Percentiles rank a stretch among this genome's conserved stretches.
Conservation (phyloP, 2,113 vertebrate species). For the Oriolus oriolus region DNA sequence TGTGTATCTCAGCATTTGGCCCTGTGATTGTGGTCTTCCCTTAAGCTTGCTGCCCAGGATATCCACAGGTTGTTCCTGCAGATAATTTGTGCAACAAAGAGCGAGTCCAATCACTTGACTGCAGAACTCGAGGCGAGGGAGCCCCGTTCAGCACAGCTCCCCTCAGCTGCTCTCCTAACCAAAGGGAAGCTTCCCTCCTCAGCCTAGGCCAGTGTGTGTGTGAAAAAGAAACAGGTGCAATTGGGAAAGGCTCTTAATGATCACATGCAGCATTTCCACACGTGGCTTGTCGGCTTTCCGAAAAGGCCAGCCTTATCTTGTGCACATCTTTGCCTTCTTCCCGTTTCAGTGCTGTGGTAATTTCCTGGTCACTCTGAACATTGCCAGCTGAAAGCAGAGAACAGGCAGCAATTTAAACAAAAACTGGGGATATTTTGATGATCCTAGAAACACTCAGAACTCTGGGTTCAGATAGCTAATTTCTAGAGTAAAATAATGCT, state of each 20-base stretch:
- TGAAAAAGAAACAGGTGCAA: not conserved
- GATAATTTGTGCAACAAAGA: not conserved
- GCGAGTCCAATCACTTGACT: not conserved
- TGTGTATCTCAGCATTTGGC: not conserved
- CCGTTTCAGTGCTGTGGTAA: not conserved
- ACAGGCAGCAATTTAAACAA: not conserved
- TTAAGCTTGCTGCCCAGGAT: not conserved
- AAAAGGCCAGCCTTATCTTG: not conserved
- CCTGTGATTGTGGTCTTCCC: not conserved
- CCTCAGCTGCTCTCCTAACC: not conserved
- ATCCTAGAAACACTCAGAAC: not conserved
- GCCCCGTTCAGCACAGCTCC: not conserved
- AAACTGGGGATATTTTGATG: not conserved
- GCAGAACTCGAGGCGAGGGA: rapidly evolving
- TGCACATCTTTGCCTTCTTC: not conserved
- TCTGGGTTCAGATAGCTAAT: not conserved
- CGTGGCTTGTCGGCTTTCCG: not conserved
- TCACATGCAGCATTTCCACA: rapidly evolving
- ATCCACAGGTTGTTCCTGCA: not conserved
- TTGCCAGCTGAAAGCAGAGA: not conserved
- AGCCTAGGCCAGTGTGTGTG: not conserved
- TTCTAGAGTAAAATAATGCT: not conserved
- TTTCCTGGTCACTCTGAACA: not conserved
- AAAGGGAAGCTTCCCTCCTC: not conserved
- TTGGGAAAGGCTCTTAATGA: not conserved